Conservation (phyloP, 2,888 invertebrate genomes). For the Priocnemis perturbator region DNA sequence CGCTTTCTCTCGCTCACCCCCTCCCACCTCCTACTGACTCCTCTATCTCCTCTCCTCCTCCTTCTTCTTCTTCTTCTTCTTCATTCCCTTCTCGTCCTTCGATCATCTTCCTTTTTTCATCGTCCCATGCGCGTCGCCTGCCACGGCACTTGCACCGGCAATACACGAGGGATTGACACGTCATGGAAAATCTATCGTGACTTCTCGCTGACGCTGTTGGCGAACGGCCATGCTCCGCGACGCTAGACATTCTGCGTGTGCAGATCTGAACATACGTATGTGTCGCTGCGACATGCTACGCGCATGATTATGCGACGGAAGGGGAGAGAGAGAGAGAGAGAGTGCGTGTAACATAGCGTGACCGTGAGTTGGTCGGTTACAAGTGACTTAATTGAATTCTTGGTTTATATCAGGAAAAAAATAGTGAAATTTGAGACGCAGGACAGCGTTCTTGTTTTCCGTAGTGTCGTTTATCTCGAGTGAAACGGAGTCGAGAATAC, state of each 20-base stretch:
- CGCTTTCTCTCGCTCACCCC: conserved; percentile 32
- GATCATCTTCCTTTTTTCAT: neutral
- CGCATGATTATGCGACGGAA: neutral
- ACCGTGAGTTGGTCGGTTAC: conserved; percentile 9
- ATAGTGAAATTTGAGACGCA: no score
- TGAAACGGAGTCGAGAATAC: no score
- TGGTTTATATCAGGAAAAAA: no score
- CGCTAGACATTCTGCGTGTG: no score
- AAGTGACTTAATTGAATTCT: conserved; percentile 24
- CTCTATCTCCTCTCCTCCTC: neutral
- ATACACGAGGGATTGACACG: conserved; percentile 51
- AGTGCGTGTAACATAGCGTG: no score
- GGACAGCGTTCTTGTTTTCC: no score
- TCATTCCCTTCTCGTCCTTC: conserved; percentile 6
- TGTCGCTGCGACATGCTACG: conserved; percentile 15
- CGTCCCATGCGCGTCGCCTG: conserved; percentile 20
- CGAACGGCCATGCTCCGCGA: neutral
- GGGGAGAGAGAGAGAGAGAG: no score
- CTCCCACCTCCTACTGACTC: no score
- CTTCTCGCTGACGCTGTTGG: conserved; percentile 15
- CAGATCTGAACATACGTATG: conserved; percentile 2
- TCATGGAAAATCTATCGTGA: conserved; percentile 51
- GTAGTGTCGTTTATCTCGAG: no score
- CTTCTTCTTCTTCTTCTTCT: neutral
- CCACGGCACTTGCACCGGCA: no score